Percentiles rank a stretch among this genome's conserved stretches.
Evolutionary conservation across 2,888 invertebrate species (phyloP).

Genomic region (Tetrapedia diversipes): DNA sequence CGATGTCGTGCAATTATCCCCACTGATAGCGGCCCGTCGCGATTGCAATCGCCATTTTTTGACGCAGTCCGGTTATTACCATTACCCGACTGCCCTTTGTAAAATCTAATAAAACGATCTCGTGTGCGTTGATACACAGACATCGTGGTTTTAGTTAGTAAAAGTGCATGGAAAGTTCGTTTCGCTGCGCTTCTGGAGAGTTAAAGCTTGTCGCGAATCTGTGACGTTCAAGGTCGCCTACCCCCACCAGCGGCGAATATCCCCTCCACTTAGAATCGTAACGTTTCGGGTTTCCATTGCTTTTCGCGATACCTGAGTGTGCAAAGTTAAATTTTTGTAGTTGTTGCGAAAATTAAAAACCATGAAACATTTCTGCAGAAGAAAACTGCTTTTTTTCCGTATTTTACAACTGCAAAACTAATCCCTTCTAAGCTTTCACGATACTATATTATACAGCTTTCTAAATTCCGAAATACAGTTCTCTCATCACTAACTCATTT

Average conservation of each 20-base stretch:
- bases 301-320: too few relatives aligned
- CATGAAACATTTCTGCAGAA: too few relatives aligned
- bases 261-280: not conserved
- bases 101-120: not conserved
- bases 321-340: not conserved
- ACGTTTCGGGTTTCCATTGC: too few relatives aligned
- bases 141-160: not conserved
- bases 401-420: too few relatives aligned
- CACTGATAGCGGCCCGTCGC: conserved; percentile 7
- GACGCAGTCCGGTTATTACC: conserved; percentile 13
- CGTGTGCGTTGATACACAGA: too few relatives aligned
- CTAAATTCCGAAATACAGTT: too few relatives aligned
- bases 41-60: conserved; percentile 39
- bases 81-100: not conserved
- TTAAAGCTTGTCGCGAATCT: not conserved
- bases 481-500: too few relatives aligned
- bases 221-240: not conserved
- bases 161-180: too few relatives aligned
- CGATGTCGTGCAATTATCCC: conserved; percentile 50
- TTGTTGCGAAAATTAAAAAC: not conserved
- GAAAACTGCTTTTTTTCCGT: too few relatives aligned
- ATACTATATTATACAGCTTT: too few relatives aligned
- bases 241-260: not conserved
- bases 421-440: too few relatives aligned
- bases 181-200: not conserved